phyloP scores from a whole-genome alignment of 2,797 vertebrate species.

The Takifugu rubripes region DNA sequence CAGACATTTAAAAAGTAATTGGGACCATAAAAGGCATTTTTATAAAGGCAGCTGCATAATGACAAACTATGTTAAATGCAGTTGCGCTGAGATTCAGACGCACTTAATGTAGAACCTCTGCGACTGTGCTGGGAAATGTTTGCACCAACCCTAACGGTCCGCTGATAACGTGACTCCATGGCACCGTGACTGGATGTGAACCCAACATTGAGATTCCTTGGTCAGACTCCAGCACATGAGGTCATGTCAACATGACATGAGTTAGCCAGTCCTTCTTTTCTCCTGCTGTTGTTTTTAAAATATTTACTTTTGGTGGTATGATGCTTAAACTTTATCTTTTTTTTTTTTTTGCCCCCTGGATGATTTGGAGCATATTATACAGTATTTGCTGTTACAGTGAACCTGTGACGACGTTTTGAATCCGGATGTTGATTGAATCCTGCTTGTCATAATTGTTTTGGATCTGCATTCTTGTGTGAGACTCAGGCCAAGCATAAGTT shows the following conservation, averaged over 20 bases:
- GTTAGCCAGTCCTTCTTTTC: slow-evolving; percentile 28
- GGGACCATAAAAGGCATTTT: slow-evolving; percentile 14
- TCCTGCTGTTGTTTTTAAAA: slow-evolving; percentile 29
- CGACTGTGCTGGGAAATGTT: slow-evolving; percentile 36
- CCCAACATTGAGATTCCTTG: slow-evolving; percentile 47
- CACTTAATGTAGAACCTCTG: too few species aligned
- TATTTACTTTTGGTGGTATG: slow-evolving; percentile 42
- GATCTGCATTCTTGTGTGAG: slow-evolving; percentile 20
- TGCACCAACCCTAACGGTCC: slow-evolving; percentile 34
- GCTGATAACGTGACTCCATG: slow-evolving; percentile 50
- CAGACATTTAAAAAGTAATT: not conserved
- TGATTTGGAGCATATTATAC: slow-evolving; percentile 19
- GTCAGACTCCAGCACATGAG: slow-evolving; percentile 28
- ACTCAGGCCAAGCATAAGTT: slow-evolving; percentile 57
- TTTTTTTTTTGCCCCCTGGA: slow-evolving; percentile 11
- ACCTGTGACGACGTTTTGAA: slow-evolving; percentile 18
- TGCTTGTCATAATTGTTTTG: slow-evolving; percentile 5
- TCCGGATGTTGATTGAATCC: not conserved
- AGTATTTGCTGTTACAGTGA: not conserved
- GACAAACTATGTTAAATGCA: slow-evolving; percentile 34
- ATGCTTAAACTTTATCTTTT: slow-evolving; percentile 25
- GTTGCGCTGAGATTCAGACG: slow-evolving; percentile 5
- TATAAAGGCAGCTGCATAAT: slow-evolving; percentile 16
- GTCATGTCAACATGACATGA: slow-evolving; percentile 59
- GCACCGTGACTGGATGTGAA: slow-evolving; percentile 41